These are phyloP conservation scores for Popillia japonica DNA, from an alignment of 1,140 invertebrate genomes.

Conservation along the genomic window DNA sequence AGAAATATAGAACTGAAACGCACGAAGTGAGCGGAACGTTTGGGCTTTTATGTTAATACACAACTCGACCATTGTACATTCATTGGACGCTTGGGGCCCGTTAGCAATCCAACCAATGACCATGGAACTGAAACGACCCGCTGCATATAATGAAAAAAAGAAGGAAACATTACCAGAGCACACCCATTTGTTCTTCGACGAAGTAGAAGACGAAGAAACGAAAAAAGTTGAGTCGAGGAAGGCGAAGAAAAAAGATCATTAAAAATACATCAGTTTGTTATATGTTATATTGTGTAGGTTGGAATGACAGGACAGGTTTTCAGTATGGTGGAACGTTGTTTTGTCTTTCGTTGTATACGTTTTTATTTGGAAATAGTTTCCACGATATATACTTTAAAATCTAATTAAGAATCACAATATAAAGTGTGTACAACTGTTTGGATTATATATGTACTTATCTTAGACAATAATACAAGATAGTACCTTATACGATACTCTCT, in stretches of 20 bases:
- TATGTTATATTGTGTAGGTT: conserved; percentile 10
- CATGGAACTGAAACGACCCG: conserved; percentile 41
- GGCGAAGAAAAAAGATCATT: conserved; percentile 31
- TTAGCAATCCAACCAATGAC: conserved; percentile 31
- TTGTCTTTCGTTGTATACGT: too few relatives aligned
- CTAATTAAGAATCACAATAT: too few relatives aligned
- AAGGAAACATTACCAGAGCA: conserved; percentile 49
- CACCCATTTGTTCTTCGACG: conserved; percentile 45
- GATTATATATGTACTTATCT: too few relatives aligned
- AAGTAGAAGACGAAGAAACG: conserved; percentile 5
- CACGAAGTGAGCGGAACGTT: background rate
- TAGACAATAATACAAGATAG: too few relatives aligned
- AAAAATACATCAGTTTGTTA: conserved; percentile 39
- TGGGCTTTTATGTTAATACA: conserved; percentile 13
- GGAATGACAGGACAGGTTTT: background rate
- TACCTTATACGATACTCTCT: too few relatives aligned
- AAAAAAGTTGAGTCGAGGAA: background rate
- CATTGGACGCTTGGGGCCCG: conserved; percentile 35
- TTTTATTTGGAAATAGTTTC: too few relatives aligned
- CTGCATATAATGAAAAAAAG: conserved; percentile 38
- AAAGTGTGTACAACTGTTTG: too few relatives aligned
- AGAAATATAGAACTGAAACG: background rate
- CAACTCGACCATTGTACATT: background rate
- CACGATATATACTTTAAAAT: too few relatives aligned
- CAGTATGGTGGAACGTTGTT: background rate